phyloP scores from a whole-genome alignment of 2,113 vertebrate genomes.

The Microcebus lehilahytsara region DNA sequence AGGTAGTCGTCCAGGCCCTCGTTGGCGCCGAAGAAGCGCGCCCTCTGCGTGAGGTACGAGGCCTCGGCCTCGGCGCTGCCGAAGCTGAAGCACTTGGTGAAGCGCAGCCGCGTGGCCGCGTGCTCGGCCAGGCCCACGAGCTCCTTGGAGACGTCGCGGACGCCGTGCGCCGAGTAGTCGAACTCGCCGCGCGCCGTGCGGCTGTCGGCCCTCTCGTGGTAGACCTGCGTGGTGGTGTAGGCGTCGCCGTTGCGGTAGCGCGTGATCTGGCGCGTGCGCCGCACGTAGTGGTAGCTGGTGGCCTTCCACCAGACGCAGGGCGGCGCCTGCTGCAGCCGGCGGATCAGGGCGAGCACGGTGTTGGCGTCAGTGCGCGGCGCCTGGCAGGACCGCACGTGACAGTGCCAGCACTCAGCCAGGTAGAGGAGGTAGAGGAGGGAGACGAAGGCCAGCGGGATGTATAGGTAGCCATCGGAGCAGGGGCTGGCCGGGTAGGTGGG shows the following conservation, averaged over 20 bases:
- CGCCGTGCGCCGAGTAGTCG: slow-evolving; percentile 79
- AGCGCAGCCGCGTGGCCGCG: slow-evolving; percentile 81
- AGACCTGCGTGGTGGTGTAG: slow-evolving; percentile 87
- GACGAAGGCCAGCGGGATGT: slow-evolving; percentile 92
- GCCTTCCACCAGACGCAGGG: slow-evolving; percentile 85
- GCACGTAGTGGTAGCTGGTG: slow-evolving; percentile 84
- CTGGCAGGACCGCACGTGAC: slow-evolving; percentile 85
- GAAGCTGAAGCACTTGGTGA: slow-evolving; percentile 89
- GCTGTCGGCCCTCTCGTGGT: slow-evolving; percentile 84
- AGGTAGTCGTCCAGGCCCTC: slow-evolving; percentile 89
- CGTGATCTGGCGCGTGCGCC: slow-evolving; percentile 84
- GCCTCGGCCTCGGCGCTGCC: slow-evolving; percentile 85
- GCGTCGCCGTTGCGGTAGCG: slow-evolving; percentile 86
- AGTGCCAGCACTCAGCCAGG: slow-evolving; percentile 93
- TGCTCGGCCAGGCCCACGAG: slow-evolving; percentile 80
- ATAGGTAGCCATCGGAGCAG: slow-evolving; percentile 92
- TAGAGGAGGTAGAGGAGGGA: slow-evolving; percentile 92
- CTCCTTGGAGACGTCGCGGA: slow-evolving; percentile 84
- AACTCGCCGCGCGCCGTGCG: slow-evolving; percentile 82
- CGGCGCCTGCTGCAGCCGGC: slow-evolving; percentile 79
- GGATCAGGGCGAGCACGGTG: slow-evolving; percentile 86
- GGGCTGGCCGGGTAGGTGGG: slow-evolving; percentile 91
- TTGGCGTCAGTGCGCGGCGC: slow-evolving; percentile 85
- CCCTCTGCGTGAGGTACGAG: slow-evolving; percentile 86
- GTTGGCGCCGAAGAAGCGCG: slow-evolving; percentile 86